Base-by-base conservation (phyloP, 2,888 invertebrate species). In the Mimachlamys varia region DNA sequence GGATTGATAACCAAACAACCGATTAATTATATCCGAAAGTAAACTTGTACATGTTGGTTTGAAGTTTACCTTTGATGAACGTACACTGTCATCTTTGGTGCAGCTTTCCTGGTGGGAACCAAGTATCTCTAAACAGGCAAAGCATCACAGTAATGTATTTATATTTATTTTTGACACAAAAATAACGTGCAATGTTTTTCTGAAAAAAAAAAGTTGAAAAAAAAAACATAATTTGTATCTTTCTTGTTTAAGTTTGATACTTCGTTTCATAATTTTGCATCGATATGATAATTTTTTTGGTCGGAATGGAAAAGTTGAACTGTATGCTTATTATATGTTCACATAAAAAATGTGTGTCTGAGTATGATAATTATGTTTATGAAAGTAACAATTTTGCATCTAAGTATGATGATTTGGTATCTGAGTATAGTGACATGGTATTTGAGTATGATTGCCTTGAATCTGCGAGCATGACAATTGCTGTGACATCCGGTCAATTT, bases 1-100 rank as follows among this genome's bases (percentile, higher is more conserved):
- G 76, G 33, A 58, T 58, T 58, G 58, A 58, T 58, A 58, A 58
- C 58, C 58, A 58, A 58, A 76, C 76, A 12, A 76, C 33, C 76
- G 76, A 76, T 76, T 76, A 76, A 76, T 76, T 76, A 76, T 33
- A 76, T 33, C 13, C 33, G 7, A 76, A 76, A 33, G 76, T 76
- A 33, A 62, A 62, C 17, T 62, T 44, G 53, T 19, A 53, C 13
- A 1, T 33, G 33, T 76, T 15, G 10, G 27, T 27, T 76, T 76
- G 33, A 33, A 76, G 76, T 27, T 27, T 76, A 33, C 76, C 76
- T 76, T 33, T 76, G 58, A 58, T 58, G 22, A 4, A 58, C 58
- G n/a, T 58, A 10, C 2, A n/a, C 12, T 1, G 0, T 1, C 5
- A 33, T 76, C 58, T 33, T 76, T 33, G 76, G 76, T 76, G 76